Percentiles rank a stretch among this genome's conserved stretches.
Conservation (phyloP, 53 echinoderm and acorn worm species). For the Holothuria leucospilota region DNA sequence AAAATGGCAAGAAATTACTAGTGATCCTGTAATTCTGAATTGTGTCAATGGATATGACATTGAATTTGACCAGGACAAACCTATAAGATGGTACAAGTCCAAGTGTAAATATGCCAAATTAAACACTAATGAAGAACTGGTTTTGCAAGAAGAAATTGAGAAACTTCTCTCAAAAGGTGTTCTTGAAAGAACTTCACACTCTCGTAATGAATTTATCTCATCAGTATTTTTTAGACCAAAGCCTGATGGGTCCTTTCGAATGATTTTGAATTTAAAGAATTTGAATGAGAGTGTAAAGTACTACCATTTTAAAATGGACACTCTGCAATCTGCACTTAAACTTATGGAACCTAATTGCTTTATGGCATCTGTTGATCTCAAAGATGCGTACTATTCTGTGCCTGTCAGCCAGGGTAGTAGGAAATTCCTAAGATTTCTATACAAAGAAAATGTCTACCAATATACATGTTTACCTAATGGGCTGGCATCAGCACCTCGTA, state of each 20-base stretch:
- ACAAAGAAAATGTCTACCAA: too few species aligned
- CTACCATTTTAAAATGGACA: too few species aligned
- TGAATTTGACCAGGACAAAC: too few species aligned
- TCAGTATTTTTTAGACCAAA: not conserved
- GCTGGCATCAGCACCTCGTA: too few species aligned
- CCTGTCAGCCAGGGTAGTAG: not conserved
- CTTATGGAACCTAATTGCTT: not conserved
- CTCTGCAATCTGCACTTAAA: not conserved
- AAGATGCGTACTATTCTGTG: too few species aligned
- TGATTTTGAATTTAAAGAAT: constrained; percentile 42
- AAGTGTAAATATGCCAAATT: not conserved
- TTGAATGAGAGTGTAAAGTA: constrained; percentile 9
- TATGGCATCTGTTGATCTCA: too few species aligned
- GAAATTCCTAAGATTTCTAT: not conserved
- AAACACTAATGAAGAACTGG: not conserved
- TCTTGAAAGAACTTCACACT: constrained; percentile 8
- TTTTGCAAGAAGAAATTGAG: too few species aligned
- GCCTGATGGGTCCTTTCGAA: not conserved
- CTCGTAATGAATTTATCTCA: constrained; percentile 14
- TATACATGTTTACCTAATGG: too few species aligned
- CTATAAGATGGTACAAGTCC: too few species aligned
- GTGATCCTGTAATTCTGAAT: too few species aligned
- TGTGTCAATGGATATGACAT: too few species aligned
- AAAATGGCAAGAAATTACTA: too few species aligned
- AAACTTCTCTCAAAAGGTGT: not conserved